Conservation (phyloP, 2,797 vertebrate genomes). For the Ctenochaetus hawaiiensis region DNA sequence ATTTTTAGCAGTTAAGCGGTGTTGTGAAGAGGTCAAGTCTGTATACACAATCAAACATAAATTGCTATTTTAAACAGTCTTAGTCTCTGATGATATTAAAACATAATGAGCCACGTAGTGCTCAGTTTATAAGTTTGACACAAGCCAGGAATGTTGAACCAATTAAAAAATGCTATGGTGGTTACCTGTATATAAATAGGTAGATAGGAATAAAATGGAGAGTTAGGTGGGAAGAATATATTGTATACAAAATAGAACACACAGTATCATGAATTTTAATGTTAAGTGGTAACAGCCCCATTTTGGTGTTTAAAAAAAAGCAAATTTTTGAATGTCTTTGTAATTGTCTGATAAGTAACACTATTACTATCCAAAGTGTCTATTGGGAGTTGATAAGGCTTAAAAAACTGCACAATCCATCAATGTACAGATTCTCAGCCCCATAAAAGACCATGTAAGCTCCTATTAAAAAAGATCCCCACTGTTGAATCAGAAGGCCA, state of each 20-base stretch:
- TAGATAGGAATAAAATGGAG: too few species aligned
- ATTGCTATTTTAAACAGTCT: too few species aligned
- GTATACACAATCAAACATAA: background rate
- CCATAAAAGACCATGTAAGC: background rate
- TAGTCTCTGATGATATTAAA: too few species aligned
- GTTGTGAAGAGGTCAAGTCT: background rate
- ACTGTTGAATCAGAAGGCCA: conserved; percentile 12
- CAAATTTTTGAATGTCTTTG: too few species aligned
- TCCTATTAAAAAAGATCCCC: background rate
- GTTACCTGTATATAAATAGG: too few species aligned
- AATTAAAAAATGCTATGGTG: background rate
- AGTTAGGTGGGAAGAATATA: too few species aligned
- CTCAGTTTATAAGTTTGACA: too few species aligned
- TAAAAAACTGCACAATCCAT: background rate
- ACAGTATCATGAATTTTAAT: background rate
- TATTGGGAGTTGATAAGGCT: background rate
- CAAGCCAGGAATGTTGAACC: background rate
- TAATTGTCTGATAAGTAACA: too few species aligned
- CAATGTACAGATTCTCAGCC: background rate
- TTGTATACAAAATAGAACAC: background rate
- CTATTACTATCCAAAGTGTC: background rate
- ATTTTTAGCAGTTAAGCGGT: background rate
- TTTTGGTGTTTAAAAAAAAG: background rate
- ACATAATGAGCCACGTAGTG: too few species aligned
- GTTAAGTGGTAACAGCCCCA: background rate